Percentiles rank a stretch among this genome's conserved stretches.
These are phyloP conservation scores for Sphenopsis melanotis DNA, from an alignment of 2,797 vertebrate genomes.

Conservation along the genomic window DNA sequence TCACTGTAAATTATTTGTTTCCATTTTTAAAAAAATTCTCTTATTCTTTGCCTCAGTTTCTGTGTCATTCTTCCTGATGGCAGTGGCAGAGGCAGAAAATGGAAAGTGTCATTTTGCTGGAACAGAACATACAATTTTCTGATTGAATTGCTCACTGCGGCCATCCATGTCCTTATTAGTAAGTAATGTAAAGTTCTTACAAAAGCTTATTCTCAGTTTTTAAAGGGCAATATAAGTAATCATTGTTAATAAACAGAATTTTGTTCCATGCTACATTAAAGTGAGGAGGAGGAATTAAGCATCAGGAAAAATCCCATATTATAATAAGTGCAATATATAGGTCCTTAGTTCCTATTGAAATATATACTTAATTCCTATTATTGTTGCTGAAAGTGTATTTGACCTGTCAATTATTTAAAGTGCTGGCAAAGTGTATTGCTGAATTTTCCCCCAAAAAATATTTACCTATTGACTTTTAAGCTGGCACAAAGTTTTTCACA, in stretches of 20 bases:
- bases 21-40: background rate
- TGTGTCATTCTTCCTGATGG: background rate
- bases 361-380: background rate
- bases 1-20: background rate
- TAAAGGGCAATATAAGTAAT: background rate
- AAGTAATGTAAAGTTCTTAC: background rate
- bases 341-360: background rate
- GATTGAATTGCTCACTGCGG: background rate
- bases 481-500: background rate
- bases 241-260: background rate
- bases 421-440: background rate
- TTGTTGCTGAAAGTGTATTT: background rate
- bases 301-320: background rate
- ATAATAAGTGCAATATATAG: background rate
- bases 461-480: background rate
- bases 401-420: conserved; percentile 11
- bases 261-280: background rate
- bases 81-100: conserved; percentile 9
- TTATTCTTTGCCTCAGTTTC: background rate
- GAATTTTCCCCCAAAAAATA: background rate
- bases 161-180: background rate
- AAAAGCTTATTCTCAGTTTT: background rate
- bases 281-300: background rate
- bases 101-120: background rate
- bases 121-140: background rate